phyloP scores from a whole-genome alignment of 2,113 vertebrate species.

The Petrocephalus microphthalmus region DNA sequence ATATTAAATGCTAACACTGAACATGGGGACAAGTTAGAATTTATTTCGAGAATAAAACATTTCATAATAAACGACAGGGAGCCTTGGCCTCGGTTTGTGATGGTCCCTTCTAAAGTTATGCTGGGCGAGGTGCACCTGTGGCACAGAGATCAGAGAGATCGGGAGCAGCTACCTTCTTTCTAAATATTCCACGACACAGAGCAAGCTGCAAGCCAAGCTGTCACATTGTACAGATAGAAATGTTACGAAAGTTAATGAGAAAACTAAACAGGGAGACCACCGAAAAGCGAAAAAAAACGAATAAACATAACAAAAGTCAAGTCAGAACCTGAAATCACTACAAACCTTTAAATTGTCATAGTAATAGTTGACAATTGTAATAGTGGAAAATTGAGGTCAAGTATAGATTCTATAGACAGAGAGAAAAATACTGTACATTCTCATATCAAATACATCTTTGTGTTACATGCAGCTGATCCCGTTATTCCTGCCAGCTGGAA shows the following conservation, averaged over 20 bases:
- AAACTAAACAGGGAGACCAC: neutral
- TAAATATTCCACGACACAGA: neutral
- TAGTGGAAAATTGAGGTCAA: neutral
- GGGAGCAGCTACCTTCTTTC: too few relatives aligned
- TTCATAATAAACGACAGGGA: neutral
- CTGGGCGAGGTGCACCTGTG: neutral
- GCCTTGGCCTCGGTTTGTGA: neutral
- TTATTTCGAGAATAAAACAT: neutral
- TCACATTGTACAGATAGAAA: neutral
- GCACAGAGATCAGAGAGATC: neutral
- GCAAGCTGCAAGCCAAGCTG: neutral
- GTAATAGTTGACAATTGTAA: neutral
- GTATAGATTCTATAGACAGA: neutral
- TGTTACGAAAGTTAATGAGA: neutral
- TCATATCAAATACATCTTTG: neutral
- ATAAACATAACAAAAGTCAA: neutral
- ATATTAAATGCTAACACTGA: neutral
- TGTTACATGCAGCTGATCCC: neutral
- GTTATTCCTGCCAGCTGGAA: neutral
- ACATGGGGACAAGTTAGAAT: neutral
- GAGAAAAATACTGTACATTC: neutral
- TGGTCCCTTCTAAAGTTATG: neutral
- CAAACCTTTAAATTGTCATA: neutral
- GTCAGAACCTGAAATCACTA: neutral
- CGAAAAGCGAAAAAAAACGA: too few relatives aligned